A percentile compares a stretch with the other conserved stretches of the same genome.
Conservation (phyloP, 2,888 invertebrate genomes). For the Priapulus caudatus region DNA sequence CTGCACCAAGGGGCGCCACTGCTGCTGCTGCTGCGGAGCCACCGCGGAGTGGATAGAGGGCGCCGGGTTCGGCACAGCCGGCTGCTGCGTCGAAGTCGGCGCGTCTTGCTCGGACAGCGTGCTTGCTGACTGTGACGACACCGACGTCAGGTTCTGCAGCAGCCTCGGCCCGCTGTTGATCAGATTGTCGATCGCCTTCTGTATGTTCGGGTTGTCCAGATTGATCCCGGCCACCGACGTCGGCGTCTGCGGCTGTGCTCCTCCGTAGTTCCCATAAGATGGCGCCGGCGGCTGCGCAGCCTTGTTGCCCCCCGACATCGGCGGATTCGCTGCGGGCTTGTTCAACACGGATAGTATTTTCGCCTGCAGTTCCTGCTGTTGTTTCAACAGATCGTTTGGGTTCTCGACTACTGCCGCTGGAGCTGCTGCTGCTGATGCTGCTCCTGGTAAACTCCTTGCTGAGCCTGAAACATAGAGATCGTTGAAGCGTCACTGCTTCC, state of each 20-base stretch:
- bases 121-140: background rate
- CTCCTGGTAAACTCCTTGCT: too few species aligned
- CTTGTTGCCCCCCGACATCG: background rate
- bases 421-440: background rate
- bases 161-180: slow-evolving; percentile 38
- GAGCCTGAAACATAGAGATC: too few species aligned
- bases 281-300: background rate
- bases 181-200: slow-evolving; percentile 40
- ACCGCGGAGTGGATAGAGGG: too few species aligned
- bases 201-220: slow-evolving; percentile 39
- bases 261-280: background rate
- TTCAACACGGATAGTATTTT: slow-evolving; percentile 65
- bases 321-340: slow-evolving; percentile 31
- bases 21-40: background rate
- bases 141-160: slow-evolving; percentile 31
- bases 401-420: background rate
- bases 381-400: slow-evolving; percentile 18
- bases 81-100: background rate
- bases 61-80: too few species aligned
- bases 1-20: background rate
- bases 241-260: slow-evolving; percentile 6
- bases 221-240: slow-evolving; percentile 28
- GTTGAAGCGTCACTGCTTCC: too few species aligned
- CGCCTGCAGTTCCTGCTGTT: slow-evolving; percentile 57
- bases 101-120: background rate